phyloP scores from a whole-genome alignment of 2,113 vertebrate species.

The Astatotilapia flaviijosephi region DNA sequence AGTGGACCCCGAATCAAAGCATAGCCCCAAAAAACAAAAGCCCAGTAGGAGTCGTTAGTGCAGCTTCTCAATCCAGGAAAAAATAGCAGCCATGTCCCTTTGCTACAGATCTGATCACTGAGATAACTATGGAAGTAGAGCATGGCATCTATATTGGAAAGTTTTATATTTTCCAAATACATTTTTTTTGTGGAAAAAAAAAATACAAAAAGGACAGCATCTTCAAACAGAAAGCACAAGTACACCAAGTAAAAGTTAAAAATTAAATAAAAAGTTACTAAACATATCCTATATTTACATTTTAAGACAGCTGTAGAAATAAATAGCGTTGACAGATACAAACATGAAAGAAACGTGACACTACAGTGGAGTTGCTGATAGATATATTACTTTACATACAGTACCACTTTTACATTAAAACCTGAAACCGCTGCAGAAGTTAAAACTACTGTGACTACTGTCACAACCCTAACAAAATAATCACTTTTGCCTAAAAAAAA shows the following conservation, averaged over 20 bases:
- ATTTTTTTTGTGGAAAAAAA: not conserved
- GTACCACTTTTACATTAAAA: conserved; percentile 11
- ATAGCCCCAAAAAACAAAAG: not conserved
- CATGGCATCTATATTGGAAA: not conserved
- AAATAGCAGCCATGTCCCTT: not conserved
- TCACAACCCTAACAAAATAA: not conserved
- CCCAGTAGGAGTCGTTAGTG: not conserved
- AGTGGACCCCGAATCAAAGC: not conserved
- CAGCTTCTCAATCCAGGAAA: not conserved
- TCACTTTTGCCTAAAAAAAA: not conserved
- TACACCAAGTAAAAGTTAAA: not conserved
- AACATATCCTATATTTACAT: not conserved
- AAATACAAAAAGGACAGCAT: not conserved
- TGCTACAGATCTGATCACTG: not conserved
- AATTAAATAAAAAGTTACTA: not conserved
- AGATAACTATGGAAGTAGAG: not conserved
- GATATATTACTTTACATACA: not conserved
- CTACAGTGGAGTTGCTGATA: not conserved
- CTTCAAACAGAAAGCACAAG: not conserved
- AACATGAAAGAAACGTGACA: conserved; percentile 5
- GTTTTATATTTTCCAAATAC: not conserved
- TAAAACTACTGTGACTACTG: not conserved
- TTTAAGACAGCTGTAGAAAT: conserved; percentile 20
- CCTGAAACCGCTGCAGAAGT: not conserved
- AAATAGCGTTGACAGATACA: conserved; percentile 23